Conservation (phyloP, 1,140 invertebrate species). For the Drosophila pandora region DNA sequence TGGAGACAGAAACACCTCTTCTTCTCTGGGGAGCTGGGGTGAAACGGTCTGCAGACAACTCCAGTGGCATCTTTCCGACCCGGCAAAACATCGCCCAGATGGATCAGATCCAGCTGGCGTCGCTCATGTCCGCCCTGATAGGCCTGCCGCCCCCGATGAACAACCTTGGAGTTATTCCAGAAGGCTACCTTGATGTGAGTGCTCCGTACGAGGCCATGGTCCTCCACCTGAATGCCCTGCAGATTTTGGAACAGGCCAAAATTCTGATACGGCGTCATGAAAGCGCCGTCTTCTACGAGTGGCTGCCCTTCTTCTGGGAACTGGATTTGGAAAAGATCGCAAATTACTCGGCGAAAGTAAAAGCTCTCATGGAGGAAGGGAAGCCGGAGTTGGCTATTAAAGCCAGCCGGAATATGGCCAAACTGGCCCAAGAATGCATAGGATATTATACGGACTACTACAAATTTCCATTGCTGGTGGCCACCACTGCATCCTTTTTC, state of each 20-base stretch:
- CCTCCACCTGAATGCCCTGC: conserved; percentile 74
- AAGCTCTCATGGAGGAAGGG: background rate
- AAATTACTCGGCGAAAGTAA: background rate
- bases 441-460: conserved; percentile 91
- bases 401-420: conserved; percentile 6
- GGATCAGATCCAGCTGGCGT: conserved; percentile 26
- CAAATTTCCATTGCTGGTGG: conserved; percentile 86
- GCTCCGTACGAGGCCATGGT: conserved; percentile 85
- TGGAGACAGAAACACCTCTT: conserved; percentile 14
- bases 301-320: conserved; percentile 36
- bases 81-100: background rate
- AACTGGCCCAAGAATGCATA: conserved; percentile 85
- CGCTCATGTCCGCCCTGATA: conserved; percentile 74
- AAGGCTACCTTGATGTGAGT: conserved; percentile 25
- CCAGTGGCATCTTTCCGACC: background rate
- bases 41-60: background rate
- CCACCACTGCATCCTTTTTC: conserved; percentile 86
- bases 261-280: conserved; percentile 14
- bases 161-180: conserved; percentile 17
- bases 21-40: conserved; percentile 28
- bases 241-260: conserved; percentile 9
- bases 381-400: conserved; percentile 11
- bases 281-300: conserved; percentile 36
- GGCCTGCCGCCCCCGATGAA: conserved; percentile 31
- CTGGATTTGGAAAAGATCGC: conserved; percentile 20